Evolutionary conservation across 2,888 invertebrate species (phyloP).

Genomic region (Xiphydria camelus): DNA sequence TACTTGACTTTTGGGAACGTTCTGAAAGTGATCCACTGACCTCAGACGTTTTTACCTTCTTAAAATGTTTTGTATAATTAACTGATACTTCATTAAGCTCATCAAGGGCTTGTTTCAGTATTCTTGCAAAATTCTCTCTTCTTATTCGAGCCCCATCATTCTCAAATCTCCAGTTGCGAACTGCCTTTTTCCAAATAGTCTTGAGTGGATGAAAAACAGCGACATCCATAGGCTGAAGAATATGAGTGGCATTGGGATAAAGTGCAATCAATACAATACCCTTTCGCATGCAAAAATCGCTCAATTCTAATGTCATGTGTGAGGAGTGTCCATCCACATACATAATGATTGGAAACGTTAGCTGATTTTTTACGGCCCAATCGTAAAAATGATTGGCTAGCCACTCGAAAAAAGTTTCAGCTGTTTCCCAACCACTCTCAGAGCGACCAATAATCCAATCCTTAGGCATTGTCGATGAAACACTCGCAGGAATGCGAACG

Average conservation of each 20-base stretch:
- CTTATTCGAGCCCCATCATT: constrained; percentile 21
- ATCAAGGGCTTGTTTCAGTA: constrained; percentile 30
- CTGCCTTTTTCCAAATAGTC: constrained; percentile 10
- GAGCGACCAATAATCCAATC: constrained; percentile 45
- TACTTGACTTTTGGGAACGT: too few species aligned
- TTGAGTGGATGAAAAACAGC: constrained; percentile 37
- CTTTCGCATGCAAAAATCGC: constrained; percentile 44
- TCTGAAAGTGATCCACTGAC: too few species aligned
- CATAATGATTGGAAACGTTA: constrained; percentile 40
- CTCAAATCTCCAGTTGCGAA: not conserved
- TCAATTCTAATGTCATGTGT: constrained; percentile 41
- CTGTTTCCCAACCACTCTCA: constrained; percentile 52
- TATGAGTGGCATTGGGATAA: constrained; percentile 43
- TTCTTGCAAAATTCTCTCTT: constrained; percentile 32
- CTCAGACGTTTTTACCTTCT: too few species aligned
- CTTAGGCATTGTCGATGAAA: not conserved
- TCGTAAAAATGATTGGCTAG: constrained; percentile 43
- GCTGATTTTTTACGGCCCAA: constrained; percentile 38
- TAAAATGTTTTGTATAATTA: too few species aligned
- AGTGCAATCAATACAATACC: constrained; percentile 41
- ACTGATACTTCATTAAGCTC: constrained; percentile 16
- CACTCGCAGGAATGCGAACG: constrained; percentile 21
- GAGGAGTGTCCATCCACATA: constrained; percentile 49
- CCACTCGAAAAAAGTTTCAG: constrained; percentile 44
- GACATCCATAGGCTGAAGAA: constrained; percentile 46